Evolutionary conservation across 2,797 vertebrate species (phyloP), one percentile per base, ranked within the genome.

Genomic region (Taeniopygia guttata): DNA sequence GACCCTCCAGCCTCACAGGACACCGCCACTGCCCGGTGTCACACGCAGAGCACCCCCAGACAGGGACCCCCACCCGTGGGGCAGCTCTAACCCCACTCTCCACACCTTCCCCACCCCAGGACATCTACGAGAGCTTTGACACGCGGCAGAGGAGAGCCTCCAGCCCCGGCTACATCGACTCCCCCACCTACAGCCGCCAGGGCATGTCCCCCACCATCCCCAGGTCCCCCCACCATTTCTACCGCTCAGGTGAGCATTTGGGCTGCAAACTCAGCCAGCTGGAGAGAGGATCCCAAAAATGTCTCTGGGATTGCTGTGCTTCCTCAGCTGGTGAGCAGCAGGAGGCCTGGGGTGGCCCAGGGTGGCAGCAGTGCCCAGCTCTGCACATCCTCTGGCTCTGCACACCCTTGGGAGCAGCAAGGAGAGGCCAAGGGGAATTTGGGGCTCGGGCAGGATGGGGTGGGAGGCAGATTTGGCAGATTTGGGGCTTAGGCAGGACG

Each of bases 91-190:
- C 25, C 29, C 10, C 42, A 64, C 46, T 80, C 30, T 78, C 80
- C 58, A 40, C 36, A 1, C 42, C 26, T 52, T 63, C 40, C 83
- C 48, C 29, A 13, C 96, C 82, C 72, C 91, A 99, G 99, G 99
- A 99, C 96, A 98, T 99, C 95, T 99, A 98, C 9, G 98, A 99
- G 97, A 98, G 98, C 96, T 97, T 99, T 93, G 99, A 99, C 85
- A 97, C 98, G 22, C 98, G 98, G 84, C 99, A 99, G 97, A 98
- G 98, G 80, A 96, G 98, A 83, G 98, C 98, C 90, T 99, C 99
- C 97, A 99, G 98, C 97, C 99, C 98, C 3, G 98, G 99, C 79
- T 99, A 98, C 96, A 99, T 99, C 11, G 99, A 99, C 96, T 99
- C 99, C 5, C 99, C 99, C 26, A 98, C 98, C 17, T 99, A 98